These are phyloP conservation scores for Urosaurus nigricauda DNA, from an alignment of 2,797 vertebrate species.

Conservation along the genomic window DNA sequence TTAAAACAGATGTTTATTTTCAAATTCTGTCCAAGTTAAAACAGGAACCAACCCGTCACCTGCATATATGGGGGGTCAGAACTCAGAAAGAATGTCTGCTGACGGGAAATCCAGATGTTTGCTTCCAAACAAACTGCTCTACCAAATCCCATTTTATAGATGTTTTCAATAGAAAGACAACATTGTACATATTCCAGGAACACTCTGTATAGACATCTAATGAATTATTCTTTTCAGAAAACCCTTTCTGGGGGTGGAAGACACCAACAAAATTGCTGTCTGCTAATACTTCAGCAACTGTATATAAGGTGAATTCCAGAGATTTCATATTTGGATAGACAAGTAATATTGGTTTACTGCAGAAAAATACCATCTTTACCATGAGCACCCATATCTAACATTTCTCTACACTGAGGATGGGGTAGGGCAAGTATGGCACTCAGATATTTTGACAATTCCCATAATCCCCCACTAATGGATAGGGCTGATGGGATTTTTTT, in stretches of 20 bases:
- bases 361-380: neutral
- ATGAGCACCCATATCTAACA: neutral
- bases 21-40: neutral
- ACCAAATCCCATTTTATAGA: conserved; percentile 5
- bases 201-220: neutral
- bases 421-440: too few species aligned
- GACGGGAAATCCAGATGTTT: conserved; percentile 10
- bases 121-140: neutral
- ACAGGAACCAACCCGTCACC: neutral
- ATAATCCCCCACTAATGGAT: neutral
- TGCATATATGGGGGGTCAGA: neutral
- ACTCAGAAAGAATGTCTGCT: neutral
- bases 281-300: neutral
- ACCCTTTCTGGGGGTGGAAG: neutral
- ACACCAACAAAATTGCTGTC: neutral
- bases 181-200: neutral
- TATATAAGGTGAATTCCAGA: neutral
- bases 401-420: too few species aligned
- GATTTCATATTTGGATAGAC: neutral
- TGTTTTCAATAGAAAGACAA: neutral
- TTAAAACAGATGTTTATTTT: neutral
- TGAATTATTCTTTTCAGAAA: neutral
- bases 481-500: neutral
- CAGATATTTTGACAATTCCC: neutral
- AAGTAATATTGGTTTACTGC: neutral